A percentile compares a stretch with the other conserved stretches of the same genome.
Evolutionary conservation across 2,888 invertebrate species (phyloP).

Genomic region (Byasa hedistus): DNA sequence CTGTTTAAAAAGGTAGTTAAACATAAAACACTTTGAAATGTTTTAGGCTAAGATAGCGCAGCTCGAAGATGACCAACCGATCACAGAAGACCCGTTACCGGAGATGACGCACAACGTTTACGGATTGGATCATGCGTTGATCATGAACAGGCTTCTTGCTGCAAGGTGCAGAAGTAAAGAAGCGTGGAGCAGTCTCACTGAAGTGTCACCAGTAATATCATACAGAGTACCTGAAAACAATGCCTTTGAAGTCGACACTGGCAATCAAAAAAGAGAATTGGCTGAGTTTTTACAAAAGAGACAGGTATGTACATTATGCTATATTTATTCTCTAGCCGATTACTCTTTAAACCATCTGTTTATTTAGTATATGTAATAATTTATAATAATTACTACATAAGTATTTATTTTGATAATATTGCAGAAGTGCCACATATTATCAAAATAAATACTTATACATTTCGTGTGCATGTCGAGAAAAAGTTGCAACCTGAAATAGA

Average conservation of each 20-base stretch:
- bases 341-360: no score
- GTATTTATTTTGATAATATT: no score
- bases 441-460: no score
- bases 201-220: conserved; percentile 52
- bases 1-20: no score
- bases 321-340: no score
- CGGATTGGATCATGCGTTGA: conserved; percentile 83
- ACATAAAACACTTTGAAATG: not conserved
- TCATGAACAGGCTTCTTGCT: conserved; percentile 79
- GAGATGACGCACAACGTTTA: conserved; percentile 86
- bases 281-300: conserved; percentile 77
- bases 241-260: conserved; percentile 41
- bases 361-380: no score
- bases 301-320: conserved; percentile 56
- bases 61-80: conserved; percentile 55
- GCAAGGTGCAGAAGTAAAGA: conserved; percentile 76
- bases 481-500: no score
- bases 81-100: conserved; percentile 76
- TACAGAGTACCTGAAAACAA: conserved; percentile 46
- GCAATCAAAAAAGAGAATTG: conserved; percentile 72
- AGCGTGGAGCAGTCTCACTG: conserved; percentile 70
- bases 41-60: conserved; percentile 66
- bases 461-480: no score
- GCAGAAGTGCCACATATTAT: no score
- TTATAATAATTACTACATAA: no score